These are phyloP conservation scores for Parnassius mnemosyne DNA, from an alignment of 2,888 invertebrate genomes.

Conservation along the genomic window DNA sequence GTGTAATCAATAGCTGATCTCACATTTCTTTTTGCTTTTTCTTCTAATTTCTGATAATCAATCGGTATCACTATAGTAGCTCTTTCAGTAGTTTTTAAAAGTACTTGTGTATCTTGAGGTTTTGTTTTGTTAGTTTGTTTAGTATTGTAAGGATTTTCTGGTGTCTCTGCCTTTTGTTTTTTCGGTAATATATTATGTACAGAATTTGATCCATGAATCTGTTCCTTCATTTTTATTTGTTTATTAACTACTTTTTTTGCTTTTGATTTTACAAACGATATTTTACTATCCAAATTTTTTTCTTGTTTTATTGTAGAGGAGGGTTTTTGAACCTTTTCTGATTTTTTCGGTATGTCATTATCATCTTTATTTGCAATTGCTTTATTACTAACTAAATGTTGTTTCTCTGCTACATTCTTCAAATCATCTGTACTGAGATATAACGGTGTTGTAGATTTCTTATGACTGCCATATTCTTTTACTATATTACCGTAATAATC, in stretches of 20 bases:
- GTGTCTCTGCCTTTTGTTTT: slow-evolving; percentile 31
- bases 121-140: slow-evolving; percentile 9
- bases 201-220: slow-evolving; percentile 1
- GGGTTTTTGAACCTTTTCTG: slow-evolving; percentile 36
- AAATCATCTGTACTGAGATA: slow-evolving; percentile 83
- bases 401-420: slow-evolving; percentile 79
- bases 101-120: slow-evolving; percentile 51
- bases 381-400: slow-evolving; percentile 55
- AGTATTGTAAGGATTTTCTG: slow-evolving; percentile 36
- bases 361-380: slow-evolving; percentile 41
- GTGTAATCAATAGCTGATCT: slow-evolving; percentile 85
- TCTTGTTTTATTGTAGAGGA: slow-evolving; percentile 1
- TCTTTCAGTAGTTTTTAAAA: slow-evolving; percentile 66
- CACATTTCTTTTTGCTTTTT: slow-evolving; percentile 84
- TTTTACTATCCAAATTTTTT: slow-evolving; percentile 1
- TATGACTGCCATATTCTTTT: slow-evolving; percentile 82
- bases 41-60: slow-evolving; percentile 78
- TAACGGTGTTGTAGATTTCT: slow-evolving; percentile 70
- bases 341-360: slow-evolving; percentile 12
- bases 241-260: slow-evolving; percentile 7
- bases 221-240: background rate
- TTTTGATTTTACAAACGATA: slow-evolving; percentile 2
- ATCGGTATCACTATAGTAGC: slow-evolving; percentile 74
- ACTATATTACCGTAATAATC: slow-evolving; percentile 91
- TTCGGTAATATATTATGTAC: slow-evolving; percentile 27